Conservation (phyloP, 2,113 vertebrate species). For the Numenius arquata region DNA sequence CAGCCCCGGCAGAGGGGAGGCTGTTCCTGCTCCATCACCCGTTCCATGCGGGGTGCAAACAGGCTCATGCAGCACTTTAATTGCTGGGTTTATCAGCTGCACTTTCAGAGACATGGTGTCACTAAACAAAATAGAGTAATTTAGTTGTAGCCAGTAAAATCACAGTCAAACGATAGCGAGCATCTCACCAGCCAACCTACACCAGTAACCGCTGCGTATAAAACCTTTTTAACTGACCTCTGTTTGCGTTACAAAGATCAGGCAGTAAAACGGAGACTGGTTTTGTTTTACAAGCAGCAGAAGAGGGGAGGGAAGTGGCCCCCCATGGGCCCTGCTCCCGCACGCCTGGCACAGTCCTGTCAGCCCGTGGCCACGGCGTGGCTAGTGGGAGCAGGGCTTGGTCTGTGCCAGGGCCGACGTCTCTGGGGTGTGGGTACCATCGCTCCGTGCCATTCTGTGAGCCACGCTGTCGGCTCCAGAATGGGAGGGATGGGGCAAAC, state of each 20-base stretch:
- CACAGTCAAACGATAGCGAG: background rate
- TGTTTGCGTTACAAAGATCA: slow-evolving; percentile 62
- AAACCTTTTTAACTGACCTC: background rate
- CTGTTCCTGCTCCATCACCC: background rate
- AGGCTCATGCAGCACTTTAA: background rate
- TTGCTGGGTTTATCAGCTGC: background rate
- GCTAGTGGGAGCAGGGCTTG: fast-evolving
- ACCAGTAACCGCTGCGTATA: background rate
- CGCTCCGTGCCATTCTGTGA: fast-evolving
- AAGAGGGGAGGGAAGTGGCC: background rate
- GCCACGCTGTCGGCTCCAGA: fast-evolving
- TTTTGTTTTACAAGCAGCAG: slow-evolving; percentile 42
- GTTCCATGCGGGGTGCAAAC: fast-evolving
- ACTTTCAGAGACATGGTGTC: background rate
- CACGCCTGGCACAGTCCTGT: background rate
- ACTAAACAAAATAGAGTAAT: background rate
- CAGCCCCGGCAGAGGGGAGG: fast-evolving
- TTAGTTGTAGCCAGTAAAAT: background rate
- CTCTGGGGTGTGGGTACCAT: background rate
- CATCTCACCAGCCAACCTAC: background rate
- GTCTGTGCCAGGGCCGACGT: fast-evolving
- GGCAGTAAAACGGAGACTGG: slow-evolving; percentile 35
- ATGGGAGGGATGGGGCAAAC: background rate
- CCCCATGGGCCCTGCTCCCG: background rate
- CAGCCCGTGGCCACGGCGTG: background rate